Evolutionary conservation across 2,888 invertebrate species (phyloP).

Genomic region (Ctena decussata): DNA sequence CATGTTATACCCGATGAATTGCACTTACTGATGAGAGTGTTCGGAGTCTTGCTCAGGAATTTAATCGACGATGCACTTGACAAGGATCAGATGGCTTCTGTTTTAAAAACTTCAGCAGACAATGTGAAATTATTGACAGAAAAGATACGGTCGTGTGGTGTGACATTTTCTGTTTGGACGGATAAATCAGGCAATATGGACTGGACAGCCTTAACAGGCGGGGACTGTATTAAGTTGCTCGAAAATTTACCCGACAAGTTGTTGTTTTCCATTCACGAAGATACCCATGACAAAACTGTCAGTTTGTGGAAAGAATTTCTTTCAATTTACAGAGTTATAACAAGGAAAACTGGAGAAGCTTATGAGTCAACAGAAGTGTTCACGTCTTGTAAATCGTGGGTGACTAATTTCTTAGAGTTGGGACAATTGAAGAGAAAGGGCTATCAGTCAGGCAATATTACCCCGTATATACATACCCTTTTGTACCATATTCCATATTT

Average conservation of each 20-base stretch:
- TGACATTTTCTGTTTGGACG: no score
- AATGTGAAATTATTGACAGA: no score
- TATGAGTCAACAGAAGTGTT: neutral
- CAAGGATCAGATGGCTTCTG: no score
- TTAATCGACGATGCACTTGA: no score
- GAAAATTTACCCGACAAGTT: neutral
- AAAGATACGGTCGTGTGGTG: no score
- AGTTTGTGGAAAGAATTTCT: neutral
- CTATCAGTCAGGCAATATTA: slow-evolving; percentile 18
- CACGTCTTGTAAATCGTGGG: no score
- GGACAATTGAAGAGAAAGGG: neutral
- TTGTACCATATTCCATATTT: slow-evolving; percentile 8
- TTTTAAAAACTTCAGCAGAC: no score
- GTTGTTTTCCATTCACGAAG: neutral
- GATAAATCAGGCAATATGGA: no score
- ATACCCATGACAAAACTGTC: neutral
- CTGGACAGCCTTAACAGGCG: neutral
- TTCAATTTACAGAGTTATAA: neutral
- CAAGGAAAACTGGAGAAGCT: neutral
- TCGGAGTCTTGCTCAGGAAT: no score
- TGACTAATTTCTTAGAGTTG: neutral
- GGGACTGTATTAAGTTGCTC: no score
- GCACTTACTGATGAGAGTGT: neutral
- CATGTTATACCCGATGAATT: neutral
- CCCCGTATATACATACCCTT: neutral